Evolutionary conservation across 1,140 invertebrate genomes (phyloP).

Genomic region (Penaeus indicus): DNA sequence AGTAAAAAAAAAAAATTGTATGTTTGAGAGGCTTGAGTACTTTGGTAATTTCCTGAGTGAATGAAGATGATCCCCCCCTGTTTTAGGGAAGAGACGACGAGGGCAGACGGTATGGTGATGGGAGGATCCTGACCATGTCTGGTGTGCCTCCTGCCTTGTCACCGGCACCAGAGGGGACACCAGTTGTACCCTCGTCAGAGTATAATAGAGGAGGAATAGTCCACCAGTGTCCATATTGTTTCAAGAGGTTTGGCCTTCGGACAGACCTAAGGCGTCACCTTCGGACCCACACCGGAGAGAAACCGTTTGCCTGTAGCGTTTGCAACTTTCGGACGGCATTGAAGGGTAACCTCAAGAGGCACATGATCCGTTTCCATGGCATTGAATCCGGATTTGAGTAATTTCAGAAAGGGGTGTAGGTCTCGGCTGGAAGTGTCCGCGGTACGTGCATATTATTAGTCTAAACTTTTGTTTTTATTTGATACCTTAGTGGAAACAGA

Average conservation of each 20-base stretch:
- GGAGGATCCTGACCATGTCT: neutral
- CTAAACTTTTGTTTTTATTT: too few species aligned
- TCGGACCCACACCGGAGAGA: slow-evolving; percentile 15
- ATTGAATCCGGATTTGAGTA: neutral
- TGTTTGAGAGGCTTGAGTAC: too few species aligned
- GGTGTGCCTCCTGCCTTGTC: neutral
- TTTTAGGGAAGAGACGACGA: slow-evolving; percentile 23
- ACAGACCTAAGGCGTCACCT: slow-evolving; percentile 11
- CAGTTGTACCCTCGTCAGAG: neutral
- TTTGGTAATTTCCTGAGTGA: too few species aligned
- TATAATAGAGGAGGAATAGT: neutral
- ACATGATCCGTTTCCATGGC: slow-evolving; percentile 45
- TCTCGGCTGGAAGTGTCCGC: too few species aligned
- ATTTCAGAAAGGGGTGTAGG: neutral
- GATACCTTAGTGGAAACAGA: too few species aligned
- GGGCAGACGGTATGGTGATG: neutral
- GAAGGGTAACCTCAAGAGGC: slow-evolving; percentile 46
- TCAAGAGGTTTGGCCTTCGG: slow-evolving; percentile 14
- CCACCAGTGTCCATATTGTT: slow-evolving; percentile 10
- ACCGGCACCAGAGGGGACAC: neutral
- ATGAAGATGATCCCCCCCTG: neutral
- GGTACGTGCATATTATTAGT: too few species aligned
- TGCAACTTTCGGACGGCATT: slow-evolving; percentile 7
- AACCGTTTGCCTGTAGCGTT: neutral
- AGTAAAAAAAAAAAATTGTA: too few species aligned